A percentile compares a stretch with the other conserved stretches of the same genome.
Evolutionary conservation across 2,113 vertebrate genomes (phyloP).

Genomic region (Paramormyrops kingsleyae): DNA sequence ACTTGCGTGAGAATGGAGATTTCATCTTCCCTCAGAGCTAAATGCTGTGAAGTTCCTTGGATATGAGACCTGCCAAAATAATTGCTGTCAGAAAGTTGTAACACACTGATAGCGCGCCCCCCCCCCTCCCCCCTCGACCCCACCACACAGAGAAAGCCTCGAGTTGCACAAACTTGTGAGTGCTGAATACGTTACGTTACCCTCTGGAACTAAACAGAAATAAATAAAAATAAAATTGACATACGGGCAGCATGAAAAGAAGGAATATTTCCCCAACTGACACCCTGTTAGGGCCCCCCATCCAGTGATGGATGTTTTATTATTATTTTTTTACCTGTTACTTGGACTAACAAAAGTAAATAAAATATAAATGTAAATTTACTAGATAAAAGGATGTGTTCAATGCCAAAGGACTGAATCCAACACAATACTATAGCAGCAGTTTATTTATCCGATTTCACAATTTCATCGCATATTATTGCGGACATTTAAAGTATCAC

Average conservation of each 20-base stretch:
- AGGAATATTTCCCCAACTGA: neutral
- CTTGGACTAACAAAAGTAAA: neutral
- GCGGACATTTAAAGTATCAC: neutral
- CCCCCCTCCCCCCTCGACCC: too few species aligned
- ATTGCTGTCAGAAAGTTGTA: slow-evolving; percentile 19
- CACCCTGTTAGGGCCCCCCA: neutral
- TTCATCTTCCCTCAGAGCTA: neutral
- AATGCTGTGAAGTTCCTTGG: slow-evolving; percentile 7
- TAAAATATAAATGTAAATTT: slow-evolving; percentile 3
- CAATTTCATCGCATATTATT: neutral
- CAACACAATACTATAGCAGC: neutral
- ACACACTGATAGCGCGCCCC: neutral
- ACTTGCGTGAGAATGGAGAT: neutral
- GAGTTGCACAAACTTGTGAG: neutral
- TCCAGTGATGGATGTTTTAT: slow-evolving; percentile 5
- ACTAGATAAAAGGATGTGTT: neutral
- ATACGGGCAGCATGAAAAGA: neutral
- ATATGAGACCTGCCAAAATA: slow-evolving; percentile 7
- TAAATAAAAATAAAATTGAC: neutral
- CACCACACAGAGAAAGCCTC: neutral
- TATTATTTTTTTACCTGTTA: neutral
- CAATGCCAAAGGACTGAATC: neutral
- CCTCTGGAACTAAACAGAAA: neutral
- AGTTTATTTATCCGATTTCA: neutral
- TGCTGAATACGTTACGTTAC: neutral